Conservation (phyloP, 23 tunicate genomes). For the Styela clava region DNA sequence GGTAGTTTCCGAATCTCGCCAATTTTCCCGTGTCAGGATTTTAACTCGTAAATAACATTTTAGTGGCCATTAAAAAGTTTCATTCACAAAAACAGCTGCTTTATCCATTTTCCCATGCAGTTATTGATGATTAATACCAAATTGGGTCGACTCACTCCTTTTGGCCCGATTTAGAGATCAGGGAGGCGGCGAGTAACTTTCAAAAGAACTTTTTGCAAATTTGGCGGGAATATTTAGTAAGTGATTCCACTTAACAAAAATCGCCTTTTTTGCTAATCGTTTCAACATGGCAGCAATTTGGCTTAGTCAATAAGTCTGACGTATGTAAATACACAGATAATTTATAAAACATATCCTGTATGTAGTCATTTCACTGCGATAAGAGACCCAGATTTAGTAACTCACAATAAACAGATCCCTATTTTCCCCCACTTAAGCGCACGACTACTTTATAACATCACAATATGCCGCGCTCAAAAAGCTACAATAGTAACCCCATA, state of each 20-base stretch:
- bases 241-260: too few species aligned
- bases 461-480: not conserved
- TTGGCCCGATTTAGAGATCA: too few species aligned
- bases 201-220: too few species aligned
- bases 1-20: not conserved
- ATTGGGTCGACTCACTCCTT: not conserved
- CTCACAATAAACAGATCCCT: not conserved
- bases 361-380: not conserved
- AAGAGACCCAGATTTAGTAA: not conserved
- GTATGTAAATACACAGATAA: too few species aligned
- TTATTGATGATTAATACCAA: not conserved
- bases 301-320: too few species aligned
- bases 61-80: not conserved
- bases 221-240: too few species aligned
- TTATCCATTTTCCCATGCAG: not conserved
- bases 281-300: too few species aligned
- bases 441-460: not conserved
- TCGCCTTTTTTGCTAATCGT: too few species aligned
- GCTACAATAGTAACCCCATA: not conserved
- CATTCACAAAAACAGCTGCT: not conserved
- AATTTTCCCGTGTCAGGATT: not conserved
- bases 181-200: too few species aligned
- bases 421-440: not conserved
- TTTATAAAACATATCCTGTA: not conserved
- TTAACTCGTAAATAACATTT: not conserved